Conservation (phyloP, 2,888 invertebrate genomes). For the Epirrhoe alternata region DNA sequence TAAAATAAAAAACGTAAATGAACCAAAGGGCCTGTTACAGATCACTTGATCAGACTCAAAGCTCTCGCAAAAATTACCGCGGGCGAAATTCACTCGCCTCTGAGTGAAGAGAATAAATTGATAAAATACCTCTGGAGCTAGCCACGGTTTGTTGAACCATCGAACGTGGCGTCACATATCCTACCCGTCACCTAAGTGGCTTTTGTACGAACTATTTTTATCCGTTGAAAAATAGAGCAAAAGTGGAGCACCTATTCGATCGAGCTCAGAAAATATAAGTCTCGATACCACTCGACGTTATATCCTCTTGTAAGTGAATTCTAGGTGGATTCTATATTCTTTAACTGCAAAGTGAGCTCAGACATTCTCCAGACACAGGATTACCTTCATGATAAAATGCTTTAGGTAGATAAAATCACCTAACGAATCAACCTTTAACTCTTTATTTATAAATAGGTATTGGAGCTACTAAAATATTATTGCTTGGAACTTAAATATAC, state of each 20-base stretch:
- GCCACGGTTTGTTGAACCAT: conserved; percentile 35
- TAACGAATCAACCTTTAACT: neutral
- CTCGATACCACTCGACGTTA: conserved; percentile 13
- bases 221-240: conserved; percentile 31
- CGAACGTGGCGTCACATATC: conserved; percentile 38
- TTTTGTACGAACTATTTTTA: conserved; percentile 36
- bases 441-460: too few species aligned
- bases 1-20: neutral
- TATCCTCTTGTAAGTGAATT: conserved; percentile 18
- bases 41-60: conserved; percentile 9
- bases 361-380: neutral
- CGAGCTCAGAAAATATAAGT: conserved; percentile 26
- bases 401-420: neutral
- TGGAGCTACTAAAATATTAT: too few species aligned
- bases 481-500: too few species aligned
- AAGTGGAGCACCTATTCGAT: conserved; percentile 26
- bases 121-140: conserved; percentile 32
- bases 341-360: conserved; percentile 5
- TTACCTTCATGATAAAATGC: neutral
- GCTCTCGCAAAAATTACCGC: conserved; percentile 14
- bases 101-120: conserved; percentile 1
- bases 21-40: neutral
- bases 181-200: conserved; percentile 37
- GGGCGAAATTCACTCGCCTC: conserved; percentile 30
- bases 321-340: neutral